A percentile compares a stretch with the other conserved stretches of the same genome.
phyloP scores from a whole-genome alignment of 2,113 vertebrate species.

The Melierax canorus region DNA sequence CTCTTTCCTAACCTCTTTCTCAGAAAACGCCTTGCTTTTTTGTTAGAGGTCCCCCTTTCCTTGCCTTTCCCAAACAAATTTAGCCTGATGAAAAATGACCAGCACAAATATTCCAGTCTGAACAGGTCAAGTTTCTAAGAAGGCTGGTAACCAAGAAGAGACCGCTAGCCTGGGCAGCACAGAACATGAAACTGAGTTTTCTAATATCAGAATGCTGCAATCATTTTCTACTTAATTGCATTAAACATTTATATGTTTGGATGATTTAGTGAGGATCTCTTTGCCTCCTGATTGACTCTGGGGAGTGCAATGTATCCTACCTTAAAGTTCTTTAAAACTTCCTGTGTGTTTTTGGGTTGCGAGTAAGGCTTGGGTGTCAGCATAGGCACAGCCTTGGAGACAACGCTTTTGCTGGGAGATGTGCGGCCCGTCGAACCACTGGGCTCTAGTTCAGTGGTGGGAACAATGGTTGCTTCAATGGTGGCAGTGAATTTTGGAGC shows the following conservation, averaged over 20 bases:
- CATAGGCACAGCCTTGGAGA: slow-evolving; percentile 85
- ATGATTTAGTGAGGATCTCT: background rate
- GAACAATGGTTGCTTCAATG: slow-evolving; percentile 85
- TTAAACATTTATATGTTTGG: background rate
- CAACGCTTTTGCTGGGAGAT: slow-evolving; percentile 75
- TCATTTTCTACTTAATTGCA: background rate
- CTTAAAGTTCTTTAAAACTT: slow-evolving; percentile 82
- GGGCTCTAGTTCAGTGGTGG: slow-evolving; percentile 60
- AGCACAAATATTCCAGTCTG: background rate
- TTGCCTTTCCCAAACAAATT: background rate
- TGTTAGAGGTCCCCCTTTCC: background rate
- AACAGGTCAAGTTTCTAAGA: background rate
- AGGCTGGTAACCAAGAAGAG: background rate
- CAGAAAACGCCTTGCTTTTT: background rate
- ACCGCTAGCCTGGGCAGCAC: background rate
- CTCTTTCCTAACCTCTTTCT: background rate
- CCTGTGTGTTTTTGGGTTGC: slow-evolving; percentile 76
- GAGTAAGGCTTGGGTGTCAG: slow-evolving; percentile 88
- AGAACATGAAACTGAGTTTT: background rate
- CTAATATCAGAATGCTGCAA: background rate
- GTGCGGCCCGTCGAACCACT: slow-evolving; percentile 62
- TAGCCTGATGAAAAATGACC: background rate
- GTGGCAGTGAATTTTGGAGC: slow-evolving; percentile 91
- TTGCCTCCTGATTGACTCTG: background rate
- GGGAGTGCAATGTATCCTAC: slow-evolving; percentile 61